Conservation (phyloP, 2,888 invertebrate genomes). For the Trachelus troglodyta region DNA sequence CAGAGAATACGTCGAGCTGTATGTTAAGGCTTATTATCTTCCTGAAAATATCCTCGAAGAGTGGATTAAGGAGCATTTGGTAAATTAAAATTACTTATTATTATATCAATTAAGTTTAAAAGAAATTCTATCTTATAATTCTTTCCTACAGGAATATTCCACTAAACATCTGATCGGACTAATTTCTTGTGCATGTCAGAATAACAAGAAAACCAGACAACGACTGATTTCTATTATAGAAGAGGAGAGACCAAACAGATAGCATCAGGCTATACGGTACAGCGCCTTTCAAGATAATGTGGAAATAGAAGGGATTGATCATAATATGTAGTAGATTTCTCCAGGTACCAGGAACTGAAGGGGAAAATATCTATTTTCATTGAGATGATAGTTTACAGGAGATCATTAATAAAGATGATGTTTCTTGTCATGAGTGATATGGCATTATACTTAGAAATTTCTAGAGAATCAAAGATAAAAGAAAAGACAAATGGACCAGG, state of each 20-base stretch:
- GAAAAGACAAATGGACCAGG: background rate
- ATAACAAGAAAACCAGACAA: constrained; percentile 88
- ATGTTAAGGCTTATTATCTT: constrained; percentile 96
- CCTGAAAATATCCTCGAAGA: constrained; percentile 88
- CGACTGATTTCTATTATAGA: constrained; percentile 81
- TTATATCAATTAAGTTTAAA: background rate
- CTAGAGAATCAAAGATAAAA: background rate
- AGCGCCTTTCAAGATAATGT: background rate
- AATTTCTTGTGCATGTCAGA: constrained; percentile 87
- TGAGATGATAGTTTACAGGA: background rate
- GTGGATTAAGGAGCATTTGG: constrained; percentile 87
- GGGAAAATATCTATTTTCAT: background rate
- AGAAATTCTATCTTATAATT: constrained; percentile 17
- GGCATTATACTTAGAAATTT: background rate
- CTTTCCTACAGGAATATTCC: constrained; percentile 80
- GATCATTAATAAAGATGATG: background rate
- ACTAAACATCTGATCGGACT: constrained; percentile 87
- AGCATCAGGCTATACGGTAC: constrained; percentile 32
- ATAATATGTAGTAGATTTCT: background rate
- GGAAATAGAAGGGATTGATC: background rate
- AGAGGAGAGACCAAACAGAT: constrained; percentile 62
- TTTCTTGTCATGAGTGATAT: background rate
- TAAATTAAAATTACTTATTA: constrained; percentile 54
- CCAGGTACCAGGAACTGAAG: background rate
- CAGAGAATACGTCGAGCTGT: constrained; percentile 90